Percentiles rank a stretch among this genome's conserved stretches.
Conservation (phyloP, 2,888 invertebrate genomes). For the Boloria euphrosyne region DNA sequence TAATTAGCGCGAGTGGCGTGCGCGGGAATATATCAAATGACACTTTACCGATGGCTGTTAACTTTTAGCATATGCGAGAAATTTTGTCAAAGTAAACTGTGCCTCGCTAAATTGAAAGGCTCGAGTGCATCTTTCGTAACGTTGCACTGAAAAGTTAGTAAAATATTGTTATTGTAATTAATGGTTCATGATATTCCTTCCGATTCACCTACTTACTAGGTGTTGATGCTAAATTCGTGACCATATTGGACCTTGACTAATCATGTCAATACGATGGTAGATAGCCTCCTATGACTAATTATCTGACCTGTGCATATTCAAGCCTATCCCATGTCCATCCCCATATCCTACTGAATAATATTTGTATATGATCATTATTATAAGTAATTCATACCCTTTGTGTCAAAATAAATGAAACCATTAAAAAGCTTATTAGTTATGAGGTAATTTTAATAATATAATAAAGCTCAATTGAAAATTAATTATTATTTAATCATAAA, state of each 20-base stretch:
- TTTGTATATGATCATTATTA: too few species aligned
- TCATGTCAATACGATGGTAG: too few species aligned
- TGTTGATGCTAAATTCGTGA: too few species aligned
- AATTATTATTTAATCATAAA: slow-evolving; percentile 5
- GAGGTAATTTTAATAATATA: not conserved
- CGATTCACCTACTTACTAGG: too few species aligned
- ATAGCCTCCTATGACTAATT: too few species aligned
- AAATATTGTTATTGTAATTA: not conserved
- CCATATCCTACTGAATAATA: too few species aligned
- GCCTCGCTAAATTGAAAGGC: slow-evolving; percentile 7
- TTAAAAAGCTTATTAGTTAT: too few species aligned
- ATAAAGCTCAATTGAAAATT: slow-evolving; percentile 11
- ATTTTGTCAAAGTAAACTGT: slow-evolving; percentile 13
- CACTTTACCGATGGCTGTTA: slow-evolving; percentile 16
- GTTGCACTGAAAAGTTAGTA: not conserved
- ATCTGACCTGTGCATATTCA: too few species aligned
- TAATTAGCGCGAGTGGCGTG: slow-evolving; percentile 31
- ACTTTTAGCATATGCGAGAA: slow-evolving; percentile 9
- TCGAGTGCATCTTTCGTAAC: slow-evolving; percentile 4
- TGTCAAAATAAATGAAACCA: too few species aligned
- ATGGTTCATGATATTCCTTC: not conserved
- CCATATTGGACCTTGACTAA: too few species aligned
- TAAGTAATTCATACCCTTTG: too few species aligned
- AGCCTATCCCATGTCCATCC: too few species aligned
- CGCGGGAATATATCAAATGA: slow-evolving; percentile 28